Base-by-base conservation (phyloP, 1,140 invertebrate genomes). In the Zaprionus capensis region DNA sequence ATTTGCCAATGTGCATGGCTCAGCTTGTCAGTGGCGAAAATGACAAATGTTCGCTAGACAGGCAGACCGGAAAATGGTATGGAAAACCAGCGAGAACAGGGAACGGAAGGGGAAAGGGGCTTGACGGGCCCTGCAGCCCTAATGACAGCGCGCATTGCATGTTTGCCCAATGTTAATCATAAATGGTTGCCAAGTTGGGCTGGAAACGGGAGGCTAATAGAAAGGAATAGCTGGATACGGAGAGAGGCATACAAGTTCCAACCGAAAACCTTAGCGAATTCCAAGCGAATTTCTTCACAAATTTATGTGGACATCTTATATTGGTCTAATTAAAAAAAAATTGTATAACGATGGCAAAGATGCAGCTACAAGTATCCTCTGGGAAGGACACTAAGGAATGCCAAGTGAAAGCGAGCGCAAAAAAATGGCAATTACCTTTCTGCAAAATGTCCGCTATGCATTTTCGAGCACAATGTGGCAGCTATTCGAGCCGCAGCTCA, bases 101-200 rank as follows among this genome's bases (percentile, higher is more conserved):
- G 15, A 28, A 64, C 31, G 36, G 3, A 15, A 15, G 26, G 24
- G 36, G 22, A 3, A 36, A 26, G 12, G 34, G 20, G 31, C 53
- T 57, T 63, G 58, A 71, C 53, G 22, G 41, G 49, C 22, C 49
- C 34, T 53, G 68, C 61, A 65, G 61, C 63, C 61, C 73, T 88
- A 88, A 88, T 87, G 84, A 84, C 81, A 88, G 69, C 77, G 63
- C 68, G 65, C 84, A 75, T 87, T 88, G 83, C 83, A 87, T 87
- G 83, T 88, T 88, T 78, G 77, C 81, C 71, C 57, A 87, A 66
- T 88, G 84, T 87, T 87, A 87, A 87, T 87, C 83, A 87, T 87
- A 87, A 78, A 84, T 78, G 83, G 77, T 64, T n/a, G 55, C 59
- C 55, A 53, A 67, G 67, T 49, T 53, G 41, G 53, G 68, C 51